Conservation (phyloP, 2,113 vertebrate genomes). For the Egretta garzetta region DNA sequence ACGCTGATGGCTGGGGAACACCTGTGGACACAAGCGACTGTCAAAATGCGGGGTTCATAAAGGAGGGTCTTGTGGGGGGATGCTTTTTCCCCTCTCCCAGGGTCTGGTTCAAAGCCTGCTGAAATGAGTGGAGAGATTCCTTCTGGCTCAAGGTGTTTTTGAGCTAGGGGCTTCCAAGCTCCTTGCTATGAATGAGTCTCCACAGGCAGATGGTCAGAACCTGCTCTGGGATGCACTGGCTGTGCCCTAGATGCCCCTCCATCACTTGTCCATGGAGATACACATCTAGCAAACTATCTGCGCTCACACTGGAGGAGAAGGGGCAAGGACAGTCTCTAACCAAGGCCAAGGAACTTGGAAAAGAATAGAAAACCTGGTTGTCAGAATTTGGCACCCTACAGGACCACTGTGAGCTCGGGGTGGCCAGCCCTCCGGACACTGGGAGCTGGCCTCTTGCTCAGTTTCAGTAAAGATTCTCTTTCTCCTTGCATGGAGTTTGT, state of each 20-base stretch:
- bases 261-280: not conserved
- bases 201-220: not conserved
- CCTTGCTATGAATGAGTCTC: not conserved
- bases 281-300: not conserved
- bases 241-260: not conserved
- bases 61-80: not conserved
- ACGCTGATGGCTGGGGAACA: not conserved
- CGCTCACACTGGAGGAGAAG: not conserved
- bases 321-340: not conserved
- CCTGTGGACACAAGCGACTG: rapidly evolving
- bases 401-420: not conserved
- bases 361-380: not conserved
- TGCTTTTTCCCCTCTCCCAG: not conserved
- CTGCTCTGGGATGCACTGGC: rapidly evolving
- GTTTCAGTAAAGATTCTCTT: not conserved
- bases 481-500: not conserved
- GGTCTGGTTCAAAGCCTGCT: not conserved
- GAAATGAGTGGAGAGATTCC: not conserved
- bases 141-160: not conserved
- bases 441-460: not conserved
- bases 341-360: not conserved
- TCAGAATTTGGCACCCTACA: constrained; percentile 6
- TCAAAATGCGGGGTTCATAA: not conserved
- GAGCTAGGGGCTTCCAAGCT: not conserved
- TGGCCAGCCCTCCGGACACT: rapidly evolving